A percentile compares a stretch with the other conserved stretches of the same genome.
Conservation (phyloP, 2,797 vertebrate genomes). For the Anableps anableps region DNA sequence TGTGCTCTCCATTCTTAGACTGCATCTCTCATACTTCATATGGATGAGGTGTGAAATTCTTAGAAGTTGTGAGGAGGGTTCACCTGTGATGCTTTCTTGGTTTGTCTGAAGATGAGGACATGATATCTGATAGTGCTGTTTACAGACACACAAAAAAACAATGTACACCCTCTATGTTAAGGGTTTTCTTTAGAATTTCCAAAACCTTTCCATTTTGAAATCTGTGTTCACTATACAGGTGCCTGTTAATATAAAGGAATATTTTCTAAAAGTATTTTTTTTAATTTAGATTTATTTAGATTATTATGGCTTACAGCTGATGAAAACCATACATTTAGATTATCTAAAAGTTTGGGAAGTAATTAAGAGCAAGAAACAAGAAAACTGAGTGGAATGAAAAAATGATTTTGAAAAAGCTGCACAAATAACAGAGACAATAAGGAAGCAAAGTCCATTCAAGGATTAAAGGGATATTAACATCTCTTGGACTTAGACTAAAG, state of each 20-base stretch:
- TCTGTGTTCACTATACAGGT: neutral
- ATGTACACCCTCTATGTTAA: neutral
- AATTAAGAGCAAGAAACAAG: neutral
- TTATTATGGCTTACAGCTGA: neutral
- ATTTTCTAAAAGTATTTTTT: neutral
- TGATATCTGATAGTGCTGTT: neutral
- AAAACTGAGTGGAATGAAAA: neutral
- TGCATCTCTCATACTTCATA: constrained; percentile 52
- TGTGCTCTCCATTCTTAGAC: constrained; percentile 71
- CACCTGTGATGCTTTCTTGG: constrained; percentile 6
- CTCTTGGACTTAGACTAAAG: no score
- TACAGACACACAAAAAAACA: neutral
- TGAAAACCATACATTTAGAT: no score
- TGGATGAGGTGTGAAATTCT: constrained; percentile 58
- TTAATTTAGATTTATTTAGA: neutral
- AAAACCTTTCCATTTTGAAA: neutral
- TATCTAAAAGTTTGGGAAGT: neutral
- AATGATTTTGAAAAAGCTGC: neutral
- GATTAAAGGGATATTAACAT: no score
- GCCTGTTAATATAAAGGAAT: neutral
- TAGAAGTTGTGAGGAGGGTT: neutral
- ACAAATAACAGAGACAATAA: no score
- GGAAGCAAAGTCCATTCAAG: no score
- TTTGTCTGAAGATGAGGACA: neutral
- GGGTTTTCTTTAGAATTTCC: neutral